phyloP scores from a whole-genome alignment of 2,113 vertebrate genomes.

The Spheniscus mendiculus region DNA sequence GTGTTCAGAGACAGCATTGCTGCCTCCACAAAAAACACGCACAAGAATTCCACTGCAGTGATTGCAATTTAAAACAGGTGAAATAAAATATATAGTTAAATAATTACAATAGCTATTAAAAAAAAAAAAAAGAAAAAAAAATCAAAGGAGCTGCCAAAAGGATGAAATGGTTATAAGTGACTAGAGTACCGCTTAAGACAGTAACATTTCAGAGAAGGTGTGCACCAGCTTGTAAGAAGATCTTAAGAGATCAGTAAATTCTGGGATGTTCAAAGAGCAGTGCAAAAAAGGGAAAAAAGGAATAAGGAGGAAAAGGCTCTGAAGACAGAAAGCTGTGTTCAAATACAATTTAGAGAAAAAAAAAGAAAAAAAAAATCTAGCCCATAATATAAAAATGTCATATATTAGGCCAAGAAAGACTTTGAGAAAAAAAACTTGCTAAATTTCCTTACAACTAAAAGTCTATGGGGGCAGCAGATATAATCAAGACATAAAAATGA shows the following conservation, averaged over 20 bases:
- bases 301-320: not conserved
- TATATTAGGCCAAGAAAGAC: not conserved
- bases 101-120: not conserved
- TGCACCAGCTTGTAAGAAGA: not conserved
- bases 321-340: not conserved
- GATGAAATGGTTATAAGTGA: not conserved
- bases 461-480: not conserved
- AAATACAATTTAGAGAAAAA: not conserved
- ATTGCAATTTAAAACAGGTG: not conserved
- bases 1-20: not conserved
- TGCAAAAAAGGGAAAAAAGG: not conserved
- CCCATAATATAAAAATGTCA: not conserved
- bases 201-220: not conserved
- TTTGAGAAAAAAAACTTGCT: not conserved
- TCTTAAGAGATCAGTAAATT: not conserved
- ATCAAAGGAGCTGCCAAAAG: not conserved
- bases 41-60: not conserved
- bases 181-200: not conserved
- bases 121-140: fast-evolving
- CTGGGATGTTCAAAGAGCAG: not conserved
- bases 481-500: not conserved
- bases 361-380: not conserved
- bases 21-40: not conserved
- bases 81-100: not conserved
- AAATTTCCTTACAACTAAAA: not conserved